Evolutionary conservation across 2,888 invertebrate species (phyloP).

Genomic region (Tuberolachnus salignus): DNA sequence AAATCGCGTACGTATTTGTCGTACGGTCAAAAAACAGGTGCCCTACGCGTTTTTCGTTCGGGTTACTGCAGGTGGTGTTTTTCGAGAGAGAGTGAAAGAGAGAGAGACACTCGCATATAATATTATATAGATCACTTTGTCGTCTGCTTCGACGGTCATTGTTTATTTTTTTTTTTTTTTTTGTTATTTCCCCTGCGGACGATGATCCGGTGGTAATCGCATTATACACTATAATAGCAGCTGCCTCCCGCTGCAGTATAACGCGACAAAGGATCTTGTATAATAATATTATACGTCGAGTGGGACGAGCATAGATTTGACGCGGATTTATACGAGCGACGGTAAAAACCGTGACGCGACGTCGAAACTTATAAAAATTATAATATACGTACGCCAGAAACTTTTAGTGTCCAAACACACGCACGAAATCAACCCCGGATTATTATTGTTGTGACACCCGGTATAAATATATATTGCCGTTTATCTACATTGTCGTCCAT

Average conservation of each 20-base stretch:
- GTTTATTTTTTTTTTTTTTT: too few relatives aligned
- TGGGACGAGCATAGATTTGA: constrained; percentile 39
- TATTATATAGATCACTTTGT: constrained; percentile 23
- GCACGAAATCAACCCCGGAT: neutral
- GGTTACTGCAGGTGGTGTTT: constrained; percentile 34
- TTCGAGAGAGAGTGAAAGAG: neutral
- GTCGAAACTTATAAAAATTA: neutral
- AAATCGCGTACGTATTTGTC: neutral
- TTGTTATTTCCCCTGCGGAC: neutral
- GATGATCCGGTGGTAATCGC: constrained; percentile 39
- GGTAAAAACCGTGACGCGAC: constrained; percentile 27
- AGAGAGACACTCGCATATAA: neutral
- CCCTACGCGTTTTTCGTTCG: neutral
- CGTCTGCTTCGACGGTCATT: constrained; percentile 39
- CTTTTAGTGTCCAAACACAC: constrained; percentile 6
- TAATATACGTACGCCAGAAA: neutral
- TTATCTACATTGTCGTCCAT: neutral
- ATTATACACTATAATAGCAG: constrained; percentile 47
- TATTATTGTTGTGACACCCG: neutral
- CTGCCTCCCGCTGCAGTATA: neutral
- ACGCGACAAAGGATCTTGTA: constrained; percentile 21
- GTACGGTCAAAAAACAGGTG: constrained; percentile 37
- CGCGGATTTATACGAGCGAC: constrained; percentile 20
- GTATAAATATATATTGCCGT: neutral
- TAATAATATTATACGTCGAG: constrained; percentile 19